These are phyloP conservation scores for Pseudococcus longispinus DNA, from an alignment of 2,888 invertebrate genomes.

Conservation along the genomic window DNA sequence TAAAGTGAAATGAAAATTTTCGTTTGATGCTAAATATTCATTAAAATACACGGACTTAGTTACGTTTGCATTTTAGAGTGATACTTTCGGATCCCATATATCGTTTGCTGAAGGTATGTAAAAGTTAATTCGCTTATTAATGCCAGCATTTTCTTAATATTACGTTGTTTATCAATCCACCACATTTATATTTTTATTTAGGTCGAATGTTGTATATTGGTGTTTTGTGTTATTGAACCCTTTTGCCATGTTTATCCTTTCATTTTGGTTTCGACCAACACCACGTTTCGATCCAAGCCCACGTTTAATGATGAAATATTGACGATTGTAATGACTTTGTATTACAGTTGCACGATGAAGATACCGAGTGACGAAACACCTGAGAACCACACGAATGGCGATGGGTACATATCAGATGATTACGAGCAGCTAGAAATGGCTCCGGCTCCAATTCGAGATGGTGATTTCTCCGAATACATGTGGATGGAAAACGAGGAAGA, in stretches of 20 bases:
- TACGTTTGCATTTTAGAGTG: neutral
- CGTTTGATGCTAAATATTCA: constrained; percentile 4
- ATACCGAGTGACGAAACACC: constrained; percentile 51
- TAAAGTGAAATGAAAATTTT: constrained; percentile 29
- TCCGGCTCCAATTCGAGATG: constrained; percentile 64
- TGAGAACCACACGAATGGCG: constrained; percentile 3
- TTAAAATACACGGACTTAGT: neutral
- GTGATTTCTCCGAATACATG: constrained; percentile 88
- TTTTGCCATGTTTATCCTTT: neutral
- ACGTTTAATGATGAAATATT: neutral
- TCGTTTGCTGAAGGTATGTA: neutral
- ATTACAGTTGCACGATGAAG: constrained; percentile 46
- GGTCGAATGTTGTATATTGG: constrained; percentile 32
- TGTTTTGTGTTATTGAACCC: constrained; percentile 32
- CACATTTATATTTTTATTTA: constrained; percentile 24
- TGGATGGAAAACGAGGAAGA: constrained; percentile 97
- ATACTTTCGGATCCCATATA: neutral
- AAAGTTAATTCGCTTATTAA: neutral
- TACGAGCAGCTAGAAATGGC: constrained; percentile 42
- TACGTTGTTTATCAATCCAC: constrained; percentile 24
- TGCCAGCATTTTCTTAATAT: neutral
- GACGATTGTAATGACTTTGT: neutral
- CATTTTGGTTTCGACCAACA: neutral
- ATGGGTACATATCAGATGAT: constrained; percentile 49
- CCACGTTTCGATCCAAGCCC: neutral